phyloP scores from a whole-genome alignment of 2,888 invertebrate species.

The Idaea straminata region DNA sequence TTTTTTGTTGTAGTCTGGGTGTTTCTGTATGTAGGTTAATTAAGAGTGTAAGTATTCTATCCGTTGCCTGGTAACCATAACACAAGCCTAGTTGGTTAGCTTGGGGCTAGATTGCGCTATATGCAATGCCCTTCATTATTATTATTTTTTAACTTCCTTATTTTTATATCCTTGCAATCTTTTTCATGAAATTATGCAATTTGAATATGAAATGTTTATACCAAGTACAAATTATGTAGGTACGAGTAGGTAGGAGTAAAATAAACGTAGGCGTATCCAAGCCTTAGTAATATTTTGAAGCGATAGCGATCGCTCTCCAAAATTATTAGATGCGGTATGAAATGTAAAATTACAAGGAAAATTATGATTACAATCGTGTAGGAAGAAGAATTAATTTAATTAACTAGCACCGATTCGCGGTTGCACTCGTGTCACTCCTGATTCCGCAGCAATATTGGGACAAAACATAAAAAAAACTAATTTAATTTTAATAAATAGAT shows the following conservation, averaged over 20 bases:
- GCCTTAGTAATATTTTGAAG: slow-evolving; percentile 29
- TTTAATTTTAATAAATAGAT: too few relatives aligned
- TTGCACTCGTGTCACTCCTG: background rate
- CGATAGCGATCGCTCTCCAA: slow-evolving; percentile 46
- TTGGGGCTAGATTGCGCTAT: too few relatives aligned
- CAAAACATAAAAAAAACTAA: too few relatives aligned
- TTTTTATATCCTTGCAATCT: background rate
- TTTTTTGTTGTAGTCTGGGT: too few relatives aligned
- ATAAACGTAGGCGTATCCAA: background rate
- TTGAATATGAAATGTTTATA: background rate
- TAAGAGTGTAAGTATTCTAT: too few relatives aligned
- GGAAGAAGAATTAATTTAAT: slow-evolving; percentile 31
- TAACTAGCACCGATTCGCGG: slow-evolving; percentile 21
- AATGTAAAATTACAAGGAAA: slow-evolving; percentile 46
- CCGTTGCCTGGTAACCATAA: too few relatives aligned
- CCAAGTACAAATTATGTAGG: background rate
- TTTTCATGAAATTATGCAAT: background rate
- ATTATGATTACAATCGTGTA: slow-evolving; percentile 42
- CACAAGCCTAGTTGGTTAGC: too few relatives aligned
- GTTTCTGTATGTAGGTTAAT: too few relatives aligned
- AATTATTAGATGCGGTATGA: slow-evolving; percentile 56
- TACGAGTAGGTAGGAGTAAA: background rate
- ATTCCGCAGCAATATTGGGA: background rate
- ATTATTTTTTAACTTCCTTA: background rate
- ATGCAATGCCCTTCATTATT: too few relatives aligned